Evolutionary conservation across 2,888 invertebrate species (phyloP).

Genomic region (Apamea epomidion): DNA sequence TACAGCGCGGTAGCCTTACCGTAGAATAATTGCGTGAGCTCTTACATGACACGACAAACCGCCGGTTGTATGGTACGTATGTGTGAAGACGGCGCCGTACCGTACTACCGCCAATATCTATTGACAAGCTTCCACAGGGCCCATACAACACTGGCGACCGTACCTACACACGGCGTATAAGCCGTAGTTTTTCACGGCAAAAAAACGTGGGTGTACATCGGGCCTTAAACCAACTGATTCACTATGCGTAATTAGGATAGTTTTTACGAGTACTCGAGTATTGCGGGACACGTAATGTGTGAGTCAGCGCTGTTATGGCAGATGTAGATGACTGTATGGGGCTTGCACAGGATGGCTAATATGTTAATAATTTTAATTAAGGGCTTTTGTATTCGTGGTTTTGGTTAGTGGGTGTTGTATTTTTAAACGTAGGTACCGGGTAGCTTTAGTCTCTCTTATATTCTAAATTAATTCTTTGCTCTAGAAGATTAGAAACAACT

Average conservation of each 20-base stretch:
- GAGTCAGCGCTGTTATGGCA: conserved; percentile 67
- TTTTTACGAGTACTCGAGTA: conserved; percentile 76
- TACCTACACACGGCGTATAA: neutral
- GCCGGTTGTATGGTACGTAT: neutral
- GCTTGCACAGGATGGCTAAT: conserved; percentile 57
- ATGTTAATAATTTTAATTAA: conserved; percentile 59
- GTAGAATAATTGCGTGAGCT: neutral
- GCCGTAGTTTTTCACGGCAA: neutral
- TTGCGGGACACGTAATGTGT: conserved; percentile 70
- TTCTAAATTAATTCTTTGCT: neutral
- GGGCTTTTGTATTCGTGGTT: conserved; percentile 53
- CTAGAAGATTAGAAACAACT: neutral
- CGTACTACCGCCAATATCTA: neutral
- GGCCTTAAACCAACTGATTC: conserved; percentile 75
- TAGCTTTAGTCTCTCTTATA: neutral
- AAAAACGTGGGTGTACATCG: neutral
- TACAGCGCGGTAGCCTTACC: neutral
- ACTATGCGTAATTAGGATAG: conserved; percentile 81
- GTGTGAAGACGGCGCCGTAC: neutral
- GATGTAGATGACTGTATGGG: conserved; percentile 61
- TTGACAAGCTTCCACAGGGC: neutral
- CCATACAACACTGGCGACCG: neutral
- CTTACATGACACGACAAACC: neutral
- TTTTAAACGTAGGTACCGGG: neutral
- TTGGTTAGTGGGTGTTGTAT: conserved; percentile 28